Evolutionary conservation across 1,140 invertebrate genomes (phyloP), one percentile per base, ranked within the genome.

Genomic region (Drosophila murphyi): DNA sequence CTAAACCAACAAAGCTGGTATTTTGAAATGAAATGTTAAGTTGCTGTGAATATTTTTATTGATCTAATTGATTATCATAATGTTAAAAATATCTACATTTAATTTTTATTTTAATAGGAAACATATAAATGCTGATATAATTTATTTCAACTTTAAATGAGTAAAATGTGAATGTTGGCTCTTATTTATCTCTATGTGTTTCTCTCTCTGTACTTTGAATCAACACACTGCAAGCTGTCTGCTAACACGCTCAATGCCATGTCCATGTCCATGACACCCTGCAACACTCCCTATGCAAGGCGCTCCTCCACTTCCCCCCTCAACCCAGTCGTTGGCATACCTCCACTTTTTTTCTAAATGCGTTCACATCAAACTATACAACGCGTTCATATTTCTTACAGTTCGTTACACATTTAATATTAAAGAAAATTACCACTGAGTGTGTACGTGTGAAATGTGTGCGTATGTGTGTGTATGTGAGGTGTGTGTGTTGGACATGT

Each of bases 331-430:
- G 43, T 43, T 55, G 43, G 56, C 67, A 43, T 20, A 41, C 67
- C 67, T 32, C 2, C 29, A 47, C 34, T 63, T 45, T 20, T 61
- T 65, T 54, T 20, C 34, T 34, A 89, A 89, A 83, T 75, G 80
- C 85, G 77, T 89, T 88, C 69, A 47, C 85, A 89, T 88, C 80
- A 89, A 89, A 89, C 83, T 88, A 80, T 70, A 89, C 69, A 83
- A 80, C 80, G 78, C 73, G 80, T 82, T 88, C 85, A 88, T 88
- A 88, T 89, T 83, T 88, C 80, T 75, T 88, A 75, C 85, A 72
- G 83, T 88, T 88, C 83, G 83, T 89, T 88, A 89, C 77, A 87
- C 77, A 88, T 88, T 89, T 88, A 88, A 88, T 88, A 88, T 88
- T 89, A 89, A 88, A 83, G 85, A 85, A 88, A 89, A 88, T 88